Conservation (phyloP, 2,113 vertebrate species). For the Megaceryle maxima region DNA sequence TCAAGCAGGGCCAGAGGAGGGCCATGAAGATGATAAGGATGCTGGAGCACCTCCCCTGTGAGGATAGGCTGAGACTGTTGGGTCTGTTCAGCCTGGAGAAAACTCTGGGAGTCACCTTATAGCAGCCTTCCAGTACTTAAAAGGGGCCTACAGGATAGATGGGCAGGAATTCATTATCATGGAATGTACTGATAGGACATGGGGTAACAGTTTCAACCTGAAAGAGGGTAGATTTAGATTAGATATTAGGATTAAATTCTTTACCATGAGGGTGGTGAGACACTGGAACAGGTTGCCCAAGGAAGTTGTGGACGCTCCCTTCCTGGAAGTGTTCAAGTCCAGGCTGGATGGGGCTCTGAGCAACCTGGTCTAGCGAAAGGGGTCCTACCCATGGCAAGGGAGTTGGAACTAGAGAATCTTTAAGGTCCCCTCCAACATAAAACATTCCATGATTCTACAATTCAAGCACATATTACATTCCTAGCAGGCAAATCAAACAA, state of each 20-base stretch:
- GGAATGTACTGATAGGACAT: neutral
- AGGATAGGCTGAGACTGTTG: neutral
- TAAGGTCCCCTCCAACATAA: neutral
- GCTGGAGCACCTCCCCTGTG: neutral
- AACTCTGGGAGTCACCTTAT: neutral
- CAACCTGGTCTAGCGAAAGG: neutral
- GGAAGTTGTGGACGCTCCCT: neutral
- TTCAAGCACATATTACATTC: slow-evolving; percentile 12
- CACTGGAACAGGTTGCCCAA: neutral
- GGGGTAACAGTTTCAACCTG: neutral
- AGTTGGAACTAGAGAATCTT: neutral
- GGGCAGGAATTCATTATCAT: neutral
- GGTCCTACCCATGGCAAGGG: neutral
- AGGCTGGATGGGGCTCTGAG: neutral
- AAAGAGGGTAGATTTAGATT: neutral
- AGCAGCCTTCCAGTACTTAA: neutral
- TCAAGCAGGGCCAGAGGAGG: neutral
- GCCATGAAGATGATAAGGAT: neutral
- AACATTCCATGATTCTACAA: neutral
- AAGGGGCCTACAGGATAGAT: neutral
- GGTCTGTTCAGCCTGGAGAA: neutral
- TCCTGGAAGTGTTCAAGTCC: neutral
- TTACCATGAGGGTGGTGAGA: neutral
- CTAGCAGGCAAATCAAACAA: slow-evolving; percentile 22
- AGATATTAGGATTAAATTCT: neutral